Conservation (phyloP, 2,113 vertebrate species). For the Synodontis membranacea region DNA sequence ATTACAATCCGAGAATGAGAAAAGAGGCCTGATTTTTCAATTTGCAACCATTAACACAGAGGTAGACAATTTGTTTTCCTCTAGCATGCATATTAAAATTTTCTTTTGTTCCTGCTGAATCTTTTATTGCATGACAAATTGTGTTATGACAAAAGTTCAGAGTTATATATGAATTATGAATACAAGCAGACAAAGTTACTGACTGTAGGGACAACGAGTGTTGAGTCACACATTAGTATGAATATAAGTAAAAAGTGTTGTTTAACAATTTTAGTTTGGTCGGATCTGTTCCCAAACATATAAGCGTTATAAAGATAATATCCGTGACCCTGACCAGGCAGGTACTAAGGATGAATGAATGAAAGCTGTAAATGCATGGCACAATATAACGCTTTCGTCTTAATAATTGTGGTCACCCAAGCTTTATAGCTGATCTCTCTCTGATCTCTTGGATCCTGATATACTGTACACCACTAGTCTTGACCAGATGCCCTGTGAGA, state of each 20-base stretch:
- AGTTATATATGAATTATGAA: constrained; percentile 36
- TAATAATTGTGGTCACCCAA: too few species aligned
- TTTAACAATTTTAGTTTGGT: not conserved
- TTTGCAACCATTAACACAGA: constrained; percentile 52
- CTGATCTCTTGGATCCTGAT: not conserved
- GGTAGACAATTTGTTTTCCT: constrained; percentile 22
- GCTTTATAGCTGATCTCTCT: not conserved
- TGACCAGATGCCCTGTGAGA: not conserved
- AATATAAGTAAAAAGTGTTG: too few species aligned
- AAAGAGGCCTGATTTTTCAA: constrained; percentile 39
- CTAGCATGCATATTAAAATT: not conserved
- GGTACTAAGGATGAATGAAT: not conserved
- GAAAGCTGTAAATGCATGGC: not conserved
- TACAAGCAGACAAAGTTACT: constrained; percentile 28
- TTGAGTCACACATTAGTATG: too few species aligned
- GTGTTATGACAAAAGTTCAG: too few species aligned
- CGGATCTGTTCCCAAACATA: not conserved
- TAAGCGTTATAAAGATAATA: not conserved
- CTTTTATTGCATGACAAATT: constrained; percentile 28
- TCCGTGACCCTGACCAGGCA: not conserved
- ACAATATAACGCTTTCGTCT: not conserved
- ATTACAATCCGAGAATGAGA: constrained; percentile 44
- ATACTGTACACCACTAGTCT: too few species aligned
- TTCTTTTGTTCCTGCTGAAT: constrained; percentile 24
- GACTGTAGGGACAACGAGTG: not conserved